Conservation (phyloP, 1,140 invertebrate species). For the Eurosta solidaginis region DNA sequence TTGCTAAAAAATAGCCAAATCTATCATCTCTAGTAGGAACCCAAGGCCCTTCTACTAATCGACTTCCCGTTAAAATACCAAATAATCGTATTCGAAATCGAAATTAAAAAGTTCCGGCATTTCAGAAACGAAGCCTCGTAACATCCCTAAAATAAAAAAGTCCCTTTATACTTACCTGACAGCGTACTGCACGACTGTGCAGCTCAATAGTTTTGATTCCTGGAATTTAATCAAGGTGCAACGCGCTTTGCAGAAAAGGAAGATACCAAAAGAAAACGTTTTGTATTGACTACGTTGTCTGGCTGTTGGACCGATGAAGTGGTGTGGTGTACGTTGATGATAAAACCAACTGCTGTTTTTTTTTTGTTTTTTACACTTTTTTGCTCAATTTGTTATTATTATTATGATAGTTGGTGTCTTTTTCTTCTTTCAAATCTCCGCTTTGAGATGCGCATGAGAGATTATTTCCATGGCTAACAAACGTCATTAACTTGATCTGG, state of each 20-base stretch:
- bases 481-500: not conserved
- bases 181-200: not conserved
- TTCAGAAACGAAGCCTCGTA: too few relatives aligned
- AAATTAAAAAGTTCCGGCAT: too few relatives aligned
- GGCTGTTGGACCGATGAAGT: not conserved
- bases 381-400: conserved; percentile 1
- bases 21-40: too few relatives aligned
- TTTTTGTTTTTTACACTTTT: not conserved
- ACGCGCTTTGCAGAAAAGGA: conserved; percentile 35
- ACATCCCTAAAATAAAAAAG: not conserved
- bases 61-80: too few relatives aligned
- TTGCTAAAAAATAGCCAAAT: too few relatives aligned
- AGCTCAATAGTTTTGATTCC: conserved; percentile 41
- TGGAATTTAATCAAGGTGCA: conserved; percentile 57
- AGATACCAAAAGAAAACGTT: conserved; percentile 22
- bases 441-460: not conserved
- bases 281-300: conserved; percentile 36
- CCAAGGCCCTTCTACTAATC: too few relatives aligned
- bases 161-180: not conserved
- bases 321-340: not conserved
- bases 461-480: not conserved
- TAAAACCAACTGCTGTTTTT: conserved; percentile 29
- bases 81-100: too few relatives aligned
- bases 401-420: not conserved
- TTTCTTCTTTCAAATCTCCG: not conserved